Base-by-base conservation (phyloP, 1,140 invertebrate species). In the Drosophila erecta region DNA sequence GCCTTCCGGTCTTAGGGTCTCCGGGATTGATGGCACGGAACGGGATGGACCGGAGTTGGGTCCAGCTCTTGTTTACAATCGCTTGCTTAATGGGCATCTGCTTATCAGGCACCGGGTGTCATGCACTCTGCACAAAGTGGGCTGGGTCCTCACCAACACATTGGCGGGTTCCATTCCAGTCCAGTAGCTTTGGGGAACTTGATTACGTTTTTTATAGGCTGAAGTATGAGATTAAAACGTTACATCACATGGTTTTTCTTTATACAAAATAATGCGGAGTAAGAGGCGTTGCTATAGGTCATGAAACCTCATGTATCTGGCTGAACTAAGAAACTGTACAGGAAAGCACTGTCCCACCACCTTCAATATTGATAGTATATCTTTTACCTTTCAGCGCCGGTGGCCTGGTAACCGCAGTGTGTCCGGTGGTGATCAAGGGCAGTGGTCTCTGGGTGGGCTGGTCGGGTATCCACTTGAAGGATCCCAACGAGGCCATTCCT, bases 361-460 rank as follows among this genome's bases (percentile, higher is more conserved):
- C 7, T 2, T 30, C 7, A 4, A 37, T 37, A 37, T 14, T 38
- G 3, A 38, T 14, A 4, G 10, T 38, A 38, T 38, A 4, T n/a
- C 5, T 17, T 40, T 20, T 11, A 8, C 2, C 40, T 12, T 44
- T 17, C 81, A 97, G 96, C 92, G 97, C 97, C 83, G 97, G 97
- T 59, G 97, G 97, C 64, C 93, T 98, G 57, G 97, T 98, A 12
- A 98, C 97, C 4, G 97, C 97, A 4, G 96, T 98, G 14, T 97
- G 96, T 41, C 97, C 97, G 0, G 96, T 98, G 7, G 97, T 98
- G 2, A 96, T 97, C 60, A 95, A 95, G 76, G 95, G 96, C 62
- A 95, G 95, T 81, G 97, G 97, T 24, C 94, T 97, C 20, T 98
- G 97, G 97, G 96, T 98, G 50, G 97, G 97, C 69, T 98, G 97